Evolutionary conservation across 2,888 invertebrate genomes (phyloP).

Genomic region (Euspilapteryx auroguttella): DNA sequence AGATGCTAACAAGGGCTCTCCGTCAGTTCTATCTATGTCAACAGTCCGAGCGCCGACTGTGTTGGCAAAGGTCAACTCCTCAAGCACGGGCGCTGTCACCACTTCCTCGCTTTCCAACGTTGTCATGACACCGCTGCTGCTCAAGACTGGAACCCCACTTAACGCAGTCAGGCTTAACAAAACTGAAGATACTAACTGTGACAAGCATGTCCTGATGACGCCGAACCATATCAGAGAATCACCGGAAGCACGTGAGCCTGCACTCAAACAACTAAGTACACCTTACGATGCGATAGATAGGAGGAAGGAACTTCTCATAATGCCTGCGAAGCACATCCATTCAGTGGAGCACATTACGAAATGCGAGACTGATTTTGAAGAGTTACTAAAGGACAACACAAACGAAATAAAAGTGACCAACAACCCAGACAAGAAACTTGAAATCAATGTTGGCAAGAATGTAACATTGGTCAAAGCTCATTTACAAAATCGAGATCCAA

Average conservation of each 20-base stretch:
- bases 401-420: conserved; percentile 50
- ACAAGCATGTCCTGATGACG: too few relatives aligned
- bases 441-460: conserved; percentile 39
- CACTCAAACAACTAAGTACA: conserved; percentile 7
- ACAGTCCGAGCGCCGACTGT: conserved; percentile 31
- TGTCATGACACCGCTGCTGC: conserved; percentile 32
- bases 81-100: conserved; percentile 21
- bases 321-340: conserved; percentile 9
- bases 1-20: conserved; percentile 28
- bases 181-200: conserved; percentile 16
- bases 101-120: conserved; percentile 30
- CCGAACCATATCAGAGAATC: conserved; percentile 11
- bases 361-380: conserved; percentile 54
- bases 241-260: not conserved
- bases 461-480: conserved; percentile 20
- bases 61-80: conserved; percentile 27
- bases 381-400: conserved; percentile 48
- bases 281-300: conserved; percentile 13
- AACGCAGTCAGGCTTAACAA: conserved; percentile 24
- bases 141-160: conserved; percentile 24
- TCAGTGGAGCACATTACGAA: conserved; percentile 19
- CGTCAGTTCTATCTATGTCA: conserved; percentile 40
- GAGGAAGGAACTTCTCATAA: conserved; percentile 12
- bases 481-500: conserved; percentile 3
- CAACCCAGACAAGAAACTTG: conserved; percentile 39